Percentiles rank a stretch among this genome's conserved stretches.
phyloP scores from a whole-genome alignment of 2,888 invertebrate genomes.

The Lithophane leautieri region DNA sequence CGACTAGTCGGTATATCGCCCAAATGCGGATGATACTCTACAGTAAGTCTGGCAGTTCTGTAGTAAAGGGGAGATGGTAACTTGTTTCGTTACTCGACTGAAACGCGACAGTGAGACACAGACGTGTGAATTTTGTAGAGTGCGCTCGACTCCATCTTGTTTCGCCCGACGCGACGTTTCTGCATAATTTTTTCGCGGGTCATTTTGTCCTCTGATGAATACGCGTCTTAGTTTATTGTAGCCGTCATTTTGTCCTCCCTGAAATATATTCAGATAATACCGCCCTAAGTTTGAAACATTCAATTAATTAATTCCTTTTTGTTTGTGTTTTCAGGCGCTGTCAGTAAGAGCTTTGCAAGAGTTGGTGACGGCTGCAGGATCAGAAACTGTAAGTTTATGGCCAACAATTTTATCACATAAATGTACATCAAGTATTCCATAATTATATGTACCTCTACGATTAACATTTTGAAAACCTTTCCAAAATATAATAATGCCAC shows the following conservation, averaged over 20 bases:
- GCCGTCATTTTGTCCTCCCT: neutral
- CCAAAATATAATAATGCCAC: conserved; percentile 75
- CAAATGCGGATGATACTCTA: too few species aligned
- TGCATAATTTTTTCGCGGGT: neutral
- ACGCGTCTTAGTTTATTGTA: neutral
- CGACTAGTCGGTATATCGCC: too few species aligned
- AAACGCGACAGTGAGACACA: neutral
- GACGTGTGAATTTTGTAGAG: neutral
- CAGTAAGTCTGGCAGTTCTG: too few species aligned
- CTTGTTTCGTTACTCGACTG: neutral
- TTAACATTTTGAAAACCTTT: conserved; percentile 81
- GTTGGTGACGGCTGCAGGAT: conserved; percentile 98
- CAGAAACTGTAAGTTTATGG: conserved; percentile 95
- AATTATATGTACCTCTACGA: conserved; percentile 71
- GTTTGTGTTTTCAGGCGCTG: conserved; percentile 92
- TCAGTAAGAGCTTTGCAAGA: conserved; percentile 99
- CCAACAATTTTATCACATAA: neutral
- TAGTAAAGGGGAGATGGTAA: too few species aligned
- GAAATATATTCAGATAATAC: neutral
- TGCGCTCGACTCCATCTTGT: neutral
- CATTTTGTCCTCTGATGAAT: neutral
- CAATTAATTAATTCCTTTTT: neutral
- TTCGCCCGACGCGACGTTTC: too few species aligned
- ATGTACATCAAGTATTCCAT: conserved; percentile 56
- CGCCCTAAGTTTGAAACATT: neutral